phyloP scores from a whole-genome alignment of 1,140 invertebrate genomes.

The Drosophila kohkoa region DNA sequence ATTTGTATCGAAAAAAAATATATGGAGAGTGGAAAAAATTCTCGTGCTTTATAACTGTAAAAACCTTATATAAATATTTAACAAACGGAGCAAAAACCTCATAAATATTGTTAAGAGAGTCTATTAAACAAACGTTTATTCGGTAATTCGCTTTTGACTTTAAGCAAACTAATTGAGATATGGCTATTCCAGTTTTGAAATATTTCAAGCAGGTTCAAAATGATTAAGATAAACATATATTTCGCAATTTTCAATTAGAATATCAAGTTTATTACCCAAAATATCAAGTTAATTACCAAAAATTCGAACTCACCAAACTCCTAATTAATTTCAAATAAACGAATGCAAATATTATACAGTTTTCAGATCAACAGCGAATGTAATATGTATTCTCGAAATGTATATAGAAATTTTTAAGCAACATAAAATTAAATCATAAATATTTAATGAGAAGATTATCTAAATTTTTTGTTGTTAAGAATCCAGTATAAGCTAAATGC shows the following conservation, averaged over 20 bases:
- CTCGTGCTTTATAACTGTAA: slow-evolving; percentile 8
- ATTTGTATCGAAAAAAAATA: slow-evolving; percentile 14
- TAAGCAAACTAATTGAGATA: too few species aligned
- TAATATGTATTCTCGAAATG: too few species aligned
- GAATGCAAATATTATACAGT: background rate
- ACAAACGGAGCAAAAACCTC: background rate
- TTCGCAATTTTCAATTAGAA: too few species aligned
- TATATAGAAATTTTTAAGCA: background rate
- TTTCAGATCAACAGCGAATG: background rate
- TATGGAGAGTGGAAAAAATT: background rate
- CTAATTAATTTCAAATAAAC: background rate
- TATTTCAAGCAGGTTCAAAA: too few species aligned
- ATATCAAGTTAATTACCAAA: background rate
- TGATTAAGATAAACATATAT: too few species aligned
- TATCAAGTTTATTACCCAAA: background rate
- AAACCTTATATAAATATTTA: slow-evolving; percentile 20
- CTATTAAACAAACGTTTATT: background rate
- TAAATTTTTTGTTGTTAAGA: too few species aligned
- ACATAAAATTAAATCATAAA: too few species aligned
- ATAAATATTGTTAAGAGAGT: background rate
- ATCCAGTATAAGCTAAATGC: too few species aligned
- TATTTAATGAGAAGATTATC: too few species aligned
- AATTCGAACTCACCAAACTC: background rate
- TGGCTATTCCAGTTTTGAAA: too few species aligned
- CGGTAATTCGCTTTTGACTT: too few species aligned